Conservation (phyloP, 2,113 vertebrate species). For the Crotalus horridus region DNA sequence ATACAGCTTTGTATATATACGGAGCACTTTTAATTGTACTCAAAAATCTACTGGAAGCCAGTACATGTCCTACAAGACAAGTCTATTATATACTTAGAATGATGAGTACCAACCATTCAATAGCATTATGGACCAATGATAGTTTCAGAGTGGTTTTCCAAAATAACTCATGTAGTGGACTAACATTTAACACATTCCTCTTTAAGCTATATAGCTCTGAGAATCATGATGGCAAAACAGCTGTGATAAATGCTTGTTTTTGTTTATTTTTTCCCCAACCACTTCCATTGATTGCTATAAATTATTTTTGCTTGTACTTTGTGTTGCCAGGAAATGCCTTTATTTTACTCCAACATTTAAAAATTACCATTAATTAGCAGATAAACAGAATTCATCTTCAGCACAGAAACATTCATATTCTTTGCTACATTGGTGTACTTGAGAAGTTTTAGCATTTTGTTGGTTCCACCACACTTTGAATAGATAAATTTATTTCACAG, state of each 20-base stretch:
- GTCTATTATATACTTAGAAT: too few relatives aligned
- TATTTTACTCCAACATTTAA: neutral
- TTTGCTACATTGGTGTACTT: neutral
- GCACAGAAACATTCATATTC: slow-evolving; percentile 15
- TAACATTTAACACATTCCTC: neutral
- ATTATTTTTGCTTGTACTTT: slow-evolving; percentile 23
- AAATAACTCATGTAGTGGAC: too few relatives aligned
- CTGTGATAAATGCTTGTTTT: neutral
- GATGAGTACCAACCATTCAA: too few relatives aligned
- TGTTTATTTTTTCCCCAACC: neutral
- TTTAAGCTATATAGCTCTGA: neutral
- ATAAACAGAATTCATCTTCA: slow-evolving; percentile 3
- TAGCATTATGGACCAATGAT: too few relatives aligned
- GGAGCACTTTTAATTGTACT: too few relatives aligned
- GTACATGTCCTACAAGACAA: too few relatives aligned
- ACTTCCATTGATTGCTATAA: slow-evolving; percentile 23
- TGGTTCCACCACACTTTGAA: neutral
- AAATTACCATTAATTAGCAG: neutral
- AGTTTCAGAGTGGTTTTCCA: too few relatives aligned
- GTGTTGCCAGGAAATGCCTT: slow-evolving; percentile 9
- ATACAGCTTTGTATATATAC: too few relatives aligned
- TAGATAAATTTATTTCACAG: neutral
- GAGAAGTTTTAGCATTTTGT: neutral
- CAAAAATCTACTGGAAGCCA: too few relatives aligned
- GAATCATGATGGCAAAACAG: neutral